These are phyloP conservation scores for Acronicta psi DNA, from an alignment of 2,888 invertebrate genomes.

Conservation along the genomic window DNA sequence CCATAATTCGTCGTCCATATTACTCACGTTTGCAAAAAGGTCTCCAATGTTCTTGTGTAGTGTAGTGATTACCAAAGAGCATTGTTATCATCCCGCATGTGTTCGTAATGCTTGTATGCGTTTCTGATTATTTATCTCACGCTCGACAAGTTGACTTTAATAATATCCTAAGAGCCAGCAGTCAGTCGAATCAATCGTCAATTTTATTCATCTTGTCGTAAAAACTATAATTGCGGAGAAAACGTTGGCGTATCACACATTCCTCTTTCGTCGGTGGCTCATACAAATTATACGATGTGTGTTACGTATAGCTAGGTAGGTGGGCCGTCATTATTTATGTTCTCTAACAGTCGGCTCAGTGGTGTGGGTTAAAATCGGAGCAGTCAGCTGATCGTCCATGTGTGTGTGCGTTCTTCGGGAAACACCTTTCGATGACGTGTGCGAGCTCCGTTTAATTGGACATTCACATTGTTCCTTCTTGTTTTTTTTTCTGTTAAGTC, in stretches of 20 bases:
- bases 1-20: conserved; percentile 16
- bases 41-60: conserved; percentile 31
- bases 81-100: conserved; percentile 73
- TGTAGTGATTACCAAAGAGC: conserved; percentile 54
- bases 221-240: conserved; percentile 80
- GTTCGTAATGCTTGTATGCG: conserved; percentile 74
- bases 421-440: conserved; percentile 89
- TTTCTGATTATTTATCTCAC: conserved; percentile 86
- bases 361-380: conserved; percentile 89
- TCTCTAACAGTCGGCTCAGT: conserved; percentile 86
- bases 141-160: conserved; percentile 61
- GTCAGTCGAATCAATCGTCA: conserved; percentile 68
- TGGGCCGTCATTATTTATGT: conserved; percentile 89
- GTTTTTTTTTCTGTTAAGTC: conserved; percentile 71
- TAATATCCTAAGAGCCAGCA: conserved; percentile 76
- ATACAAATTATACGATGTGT: conserved; percentile 87
- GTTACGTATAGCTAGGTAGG: conserved; percentile 88
- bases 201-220: conserved; percentile 77
- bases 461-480: conserved; percentile 86
- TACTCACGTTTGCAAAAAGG: conserved; percentile 37
- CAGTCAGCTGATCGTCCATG: conserved; percentile 86
- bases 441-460: conserved; percentile 88
- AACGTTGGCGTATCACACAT: conserved; percentile 82
- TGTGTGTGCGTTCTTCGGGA: conserved; percentile 87
- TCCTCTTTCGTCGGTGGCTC: conserved; percentile 80